A percentile compares a stretch with the other conserved stretches of the same genome.
Evolutionary conservation across 2,797 vertebrate species (phyloP).

Genomic region (Mus minutoides): DNA sequence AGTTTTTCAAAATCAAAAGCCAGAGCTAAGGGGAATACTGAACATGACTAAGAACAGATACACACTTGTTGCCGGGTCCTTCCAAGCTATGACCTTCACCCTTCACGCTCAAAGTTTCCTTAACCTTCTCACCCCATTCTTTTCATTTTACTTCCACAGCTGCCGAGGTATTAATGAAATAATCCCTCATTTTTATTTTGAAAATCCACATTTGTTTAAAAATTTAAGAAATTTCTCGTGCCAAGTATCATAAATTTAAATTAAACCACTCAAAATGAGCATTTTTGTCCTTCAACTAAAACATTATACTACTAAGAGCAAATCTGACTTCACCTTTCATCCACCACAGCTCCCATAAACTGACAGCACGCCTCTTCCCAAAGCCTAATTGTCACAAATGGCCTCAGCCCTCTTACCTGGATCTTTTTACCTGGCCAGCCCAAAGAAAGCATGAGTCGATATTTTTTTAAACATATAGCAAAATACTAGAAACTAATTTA

Average conservation of each 20-base stretch:
- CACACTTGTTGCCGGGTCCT: background rate
- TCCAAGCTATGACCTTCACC: background rate
- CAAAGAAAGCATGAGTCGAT: background rate
- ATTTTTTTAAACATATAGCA: conserved; percentile 17
- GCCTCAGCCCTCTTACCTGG: background rate
- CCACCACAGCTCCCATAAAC: background rate
- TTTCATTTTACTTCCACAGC: background rate
- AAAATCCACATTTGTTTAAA: conserved; percentile 37
- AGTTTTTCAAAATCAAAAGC: background rate
- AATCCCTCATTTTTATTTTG: conserved; percentile 16
- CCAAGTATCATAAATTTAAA: conserved; percentile 4
- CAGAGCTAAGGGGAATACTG: conserved; percentile 34
- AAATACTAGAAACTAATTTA: background rate
- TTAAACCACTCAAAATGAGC: conserved; percentile 12
- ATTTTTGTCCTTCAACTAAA: background rate
- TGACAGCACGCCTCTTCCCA: background rate
- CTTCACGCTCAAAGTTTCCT: background rate
- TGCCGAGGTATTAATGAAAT: too few species aligned
- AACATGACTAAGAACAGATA: conserved; percentile 7
- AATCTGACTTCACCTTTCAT: background rate
- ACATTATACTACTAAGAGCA: background rate
- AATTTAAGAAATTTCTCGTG: background rate
- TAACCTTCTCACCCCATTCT: conserved; percentile 7
- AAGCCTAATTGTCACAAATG: background rate
- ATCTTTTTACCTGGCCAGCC: background rate